phyloP scores from a whole-genome alignment of 2,888 invertebrate genomes.

The Oasisia sp. region DNA sequence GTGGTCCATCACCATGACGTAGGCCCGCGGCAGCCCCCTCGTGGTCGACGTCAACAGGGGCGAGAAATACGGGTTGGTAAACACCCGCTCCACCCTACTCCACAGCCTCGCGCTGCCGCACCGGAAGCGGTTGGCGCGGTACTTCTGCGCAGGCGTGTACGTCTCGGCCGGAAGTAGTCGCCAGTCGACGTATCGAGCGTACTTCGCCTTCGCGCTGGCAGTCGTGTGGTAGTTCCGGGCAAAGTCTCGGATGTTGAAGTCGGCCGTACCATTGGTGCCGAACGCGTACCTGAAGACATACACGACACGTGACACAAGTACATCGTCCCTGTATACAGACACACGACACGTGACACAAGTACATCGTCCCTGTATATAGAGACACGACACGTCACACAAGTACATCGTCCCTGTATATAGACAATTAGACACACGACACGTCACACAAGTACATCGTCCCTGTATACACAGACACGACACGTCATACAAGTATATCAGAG shows the following conservation, averaged over 20 bases:
- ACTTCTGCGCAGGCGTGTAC: background rate
- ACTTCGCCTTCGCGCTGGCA: slow-evolving; percentile 45
- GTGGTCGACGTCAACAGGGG: slow-evolving; percentile 23
- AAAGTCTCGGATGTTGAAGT: slow-evolving; percentile 44
- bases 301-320: background rate
- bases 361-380: no score
- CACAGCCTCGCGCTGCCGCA: background rate
- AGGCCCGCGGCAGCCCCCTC: slow-evolving; percentile 24
- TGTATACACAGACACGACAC: no score
- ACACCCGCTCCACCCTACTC: background rate
- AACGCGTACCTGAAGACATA: background rate
- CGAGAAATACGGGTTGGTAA: slow-evolving; percentile 24
- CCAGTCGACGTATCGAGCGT: slow-evolving; percentile 27
- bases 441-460: no score
- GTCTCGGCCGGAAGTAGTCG: background rate
- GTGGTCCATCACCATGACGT: slow-evolving; percentile 22
- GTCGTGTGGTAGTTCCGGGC: slow-evolving; percentile 49
- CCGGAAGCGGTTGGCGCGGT: slow-evolving; percentile 39
- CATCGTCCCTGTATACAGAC: no score
- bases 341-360: no score
- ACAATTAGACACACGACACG: no score
- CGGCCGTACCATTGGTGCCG: slow-evolving; percentile 22
- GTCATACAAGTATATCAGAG: no score
- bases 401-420: no score
- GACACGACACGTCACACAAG: no score